Percentiles rank a stretch among this genome's conserved stretches.
Evolutionary conservation across 2,113 vertebrate genomes (phyloP).

Genomic region (Scolopax mira): DNA sequence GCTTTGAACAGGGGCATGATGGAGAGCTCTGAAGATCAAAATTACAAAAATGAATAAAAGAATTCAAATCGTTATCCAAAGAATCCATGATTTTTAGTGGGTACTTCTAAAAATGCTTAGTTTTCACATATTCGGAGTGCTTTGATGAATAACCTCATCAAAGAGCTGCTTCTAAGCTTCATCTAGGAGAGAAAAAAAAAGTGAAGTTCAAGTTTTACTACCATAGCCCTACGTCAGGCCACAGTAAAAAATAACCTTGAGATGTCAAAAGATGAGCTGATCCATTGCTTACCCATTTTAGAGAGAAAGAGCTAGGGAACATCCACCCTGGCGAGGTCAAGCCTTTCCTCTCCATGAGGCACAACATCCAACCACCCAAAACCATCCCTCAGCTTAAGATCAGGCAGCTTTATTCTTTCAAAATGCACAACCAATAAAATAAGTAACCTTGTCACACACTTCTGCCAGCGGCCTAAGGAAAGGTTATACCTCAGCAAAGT

Average conservation of each 20-base stretch:
- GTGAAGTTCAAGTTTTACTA: background rate
- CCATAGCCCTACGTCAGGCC: background rate
- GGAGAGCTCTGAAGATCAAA: background rate
- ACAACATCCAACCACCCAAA: background rate
- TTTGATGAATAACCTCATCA: background rate
- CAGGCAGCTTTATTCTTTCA: background rate
- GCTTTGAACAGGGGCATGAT: fast-evolving
- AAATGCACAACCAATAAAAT: background rate
- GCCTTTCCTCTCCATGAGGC: background rate
- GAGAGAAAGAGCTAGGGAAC: background rate
- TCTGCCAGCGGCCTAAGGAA: background rate
- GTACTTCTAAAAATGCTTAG: background rate
- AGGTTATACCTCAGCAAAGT: background rate
- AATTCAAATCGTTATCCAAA: fast-evolving
- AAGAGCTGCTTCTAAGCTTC: background rate
- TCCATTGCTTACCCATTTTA: background rate
- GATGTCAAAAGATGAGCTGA: background rate
- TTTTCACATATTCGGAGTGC: background rate
- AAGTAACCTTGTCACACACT: background rate
- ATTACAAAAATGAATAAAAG: background rate
- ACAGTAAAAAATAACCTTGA: background rate
- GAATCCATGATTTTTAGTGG: background rate
- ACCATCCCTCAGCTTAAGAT: background rate
- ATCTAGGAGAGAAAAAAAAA: background rate
- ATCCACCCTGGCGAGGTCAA: background rate